Conservation (phyloP, 2,113 vertebrate species). For the Gobius niger region DNA sequence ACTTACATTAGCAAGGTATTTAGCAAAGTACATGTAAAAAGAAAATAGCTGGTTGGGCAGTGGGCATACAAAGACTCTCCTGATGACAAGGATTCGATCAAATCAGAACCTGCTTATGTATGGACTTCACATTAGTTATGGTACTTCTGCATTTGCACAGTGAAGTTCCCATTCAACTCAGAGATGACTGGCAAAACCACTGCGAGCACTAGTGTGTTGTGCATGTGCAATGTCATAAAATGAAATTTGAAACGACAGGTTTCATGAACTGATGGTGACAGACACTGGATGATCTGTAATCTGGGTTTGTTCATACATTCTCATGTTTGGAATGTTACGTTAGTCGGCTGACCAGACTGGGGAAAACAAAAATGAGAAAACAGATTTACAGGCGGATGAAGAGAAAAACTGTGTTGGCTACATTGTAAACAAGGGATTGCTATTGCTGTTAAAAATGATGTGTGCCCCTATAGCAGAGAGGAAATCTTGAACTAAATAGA, state of each 20-base stretch:
- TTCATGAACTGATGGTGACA: neutral
- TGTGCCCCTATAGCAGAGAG: too few species aligned
- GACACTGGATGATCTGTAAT: neutral
- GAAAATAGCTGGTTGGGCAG: slow-evolving; percentile 10
- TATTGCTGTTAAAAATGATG: too few species aligned
- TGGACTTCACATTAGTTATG: neutral
- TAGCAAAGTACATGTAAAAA: neutral
- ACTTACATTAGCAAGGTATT: neutral
- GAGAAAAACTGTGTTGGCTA: too few species aligned
- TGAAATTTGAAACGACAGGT: neutral
- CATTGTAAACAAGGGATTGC: too few species aligned
- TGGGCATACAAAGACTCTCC: neutral
- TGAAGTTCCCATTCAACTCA: slow-evolving; percentile 3
- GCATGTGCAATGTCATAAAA: slow-evolving; percentile 2
- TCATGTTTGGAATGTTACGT: neutral
- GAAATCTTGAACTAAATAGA: too few species aligned
- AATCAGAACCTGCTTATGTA: slow-evolving; percentile 48
- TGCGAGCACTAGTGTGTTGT: neutral
- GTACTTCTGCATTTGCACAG: neutral
- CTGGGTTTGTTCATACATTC: neutral
- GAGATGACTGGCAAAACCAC: neutral
- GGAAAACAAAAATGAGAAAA: too few species aligned
- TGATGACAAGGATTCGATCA: slow-evolving; percentile 53
- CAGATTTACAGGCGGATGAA: too few species aligned
- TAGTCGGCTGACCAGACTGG: neutral